A percentile compares a stretch with the other conserved stretches of the same genome.
Evolutionary conservation across 1,140 invertebrate species (phyloP).

Genomic region (Philotrypesis tridentata): DNA sequence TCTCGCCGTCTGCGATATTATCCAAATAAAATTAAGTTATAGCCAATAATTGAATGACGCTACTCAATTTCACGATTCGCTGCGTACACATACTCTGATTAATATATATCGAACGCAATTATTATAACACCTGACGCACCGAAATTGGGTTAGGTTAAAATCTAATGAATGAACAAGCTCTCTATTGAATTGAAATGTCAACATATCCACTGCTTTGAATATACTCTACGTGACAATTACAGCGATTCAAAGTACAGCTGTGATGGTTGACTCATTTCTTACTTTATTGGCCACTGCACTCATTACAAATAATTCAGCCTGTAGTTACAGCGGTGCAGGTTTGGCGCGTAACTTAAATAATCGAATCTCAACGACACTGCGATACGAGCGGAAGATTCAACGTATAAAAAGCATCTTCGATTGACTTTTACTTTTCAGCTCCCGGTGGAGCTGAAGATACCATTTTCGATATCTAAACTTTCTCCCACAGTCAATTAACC

Average conservation of each 20-base stretch:
- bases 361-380: no score
- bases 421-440: no score
- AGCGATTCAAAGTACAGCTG: background rate
- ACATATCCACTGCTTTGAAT: background rate
- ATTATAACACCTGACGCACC: background rate
- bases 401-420: no score
- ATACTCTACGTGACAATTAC: background rate
- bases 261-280: background rate
- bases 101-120: conserved; percentile 10
- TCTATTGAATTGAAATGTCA: background rate
- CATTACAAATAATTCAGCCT: no score
- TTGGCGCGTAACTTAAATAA: no score
- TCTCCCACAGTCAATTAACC: background rate
- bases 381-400: no score
- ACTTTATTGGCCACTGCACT: no score
- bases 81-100: background rate
- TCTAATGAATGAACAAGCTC: background rate
- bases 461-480: no score
- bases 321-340: no score
- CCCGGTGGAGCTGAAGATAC: no score
- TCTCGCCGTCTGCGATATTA: background rate
- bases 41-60: background rate
- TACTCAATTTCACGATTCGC: conserved; percentile 4
- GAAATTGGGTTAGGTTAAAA: background rate
- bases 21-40: background rate